Percentiles rank a stretch among this genome's conserved stretches.
These are phyloP conservation scores for Acanthurus leucopareius DNA, from an alignment of 2,797 vertebrate genomes.

Conservation along the genomic window DNA sequence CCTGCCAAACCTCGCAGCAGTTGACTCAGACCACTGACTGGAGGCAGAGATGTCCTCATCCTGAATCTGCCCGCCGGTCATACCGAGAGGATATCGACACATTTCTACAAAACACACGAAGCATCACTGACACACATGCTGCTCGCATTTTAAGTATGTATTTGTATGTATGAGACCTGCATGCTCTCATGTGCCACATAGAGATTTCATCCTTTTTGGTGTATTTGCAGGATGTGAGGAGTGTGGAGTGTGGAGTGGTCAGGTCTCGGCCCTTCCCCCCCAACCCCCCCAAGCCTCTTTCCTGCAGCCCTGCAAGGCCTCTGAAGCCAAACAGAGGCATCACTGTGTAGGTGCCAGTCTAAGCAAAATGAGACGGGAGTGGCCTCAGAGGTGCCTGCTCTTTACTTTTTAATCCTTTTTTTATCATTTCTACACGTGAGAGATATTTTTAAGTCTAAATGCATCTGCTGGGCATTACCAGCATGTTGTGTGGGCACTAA, in stretches of 20 bases:
- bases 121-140: slow-evolving; percentile 8
- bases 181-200: slow-evolving; percentile 2
- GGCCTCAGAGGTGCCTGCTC: slow-evolving; percentile 48
- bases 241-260: slow-evolving; percentile 53
- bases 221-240: slow-evolving; percentile 45
- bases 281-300: slow-evolving; percentile 48
- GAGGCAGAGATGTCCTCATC: slow-evolving; percentile 98
- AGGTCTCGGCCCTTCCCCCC: slow-evolving; percentile 22
- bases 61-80: slow-evolving; percentile 95
- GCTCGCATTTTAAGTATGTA: background rate
- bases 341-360: slow-evolving; percentile 82
- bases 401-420: slow-evolving; percentile 45
- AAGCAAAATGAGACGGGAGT: slow-evolving; percentile 68
- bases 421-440: slow-evolving; percentile 55
- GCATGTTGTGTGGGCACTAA: background rate
- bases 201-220: slow-evolving; percentile 9
- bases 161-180: background rate
- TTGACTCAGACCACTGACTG: slow-evolving; percentile 98
- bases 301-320: slow-evolving; percentile 79
- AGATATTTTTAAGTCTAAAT: slow-evolving; percentile 6
- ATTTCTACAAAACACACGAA: slow-evolving; percentile 86
- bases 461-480: background rate
- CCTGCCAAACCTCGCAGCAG: slow-evolving; percentile 97
- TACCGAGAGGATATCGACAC: slow-evolving; percentile 96
- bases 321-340: slow-evolving; percentile 82